Conservation (phyloP, 2,113 vertebrate genomes). For the Naja naja region DNA sequence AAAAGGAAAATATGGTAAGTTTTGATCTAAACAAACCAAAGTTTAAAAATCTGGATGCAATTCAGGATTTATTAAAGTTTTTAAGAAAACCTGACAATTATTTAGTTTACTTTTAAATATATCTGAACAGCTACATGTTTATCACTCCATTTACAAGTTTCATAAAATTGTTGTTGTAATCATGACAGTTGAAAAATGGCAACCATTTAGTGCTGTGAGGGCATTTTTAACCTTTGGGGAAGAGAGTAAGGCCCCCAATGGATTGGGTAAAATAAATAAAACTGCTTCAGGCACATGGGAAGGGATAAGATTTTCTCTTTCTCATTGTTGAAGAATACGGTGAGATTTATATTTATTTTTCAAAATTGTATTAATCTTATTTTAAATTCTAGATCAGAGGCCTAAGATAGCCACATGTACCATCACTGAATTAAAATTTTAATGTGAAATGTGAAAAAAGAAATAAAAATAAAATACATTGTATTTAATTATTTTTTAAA, state of each 20-base stretch:
- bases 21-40: slow-evolving; percentile 41
- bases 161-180: background rate
- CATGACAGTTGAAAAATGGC: background rate
- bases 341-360: background rate
- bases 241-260: background rate
- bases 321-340: background rate
- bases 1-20: slow-evolving; percentile 25
- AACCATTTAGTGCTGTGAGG: background rate
- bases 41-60: slow-evolving; percentile 6
- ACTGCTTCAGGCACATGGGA: background rate
- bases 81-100: slow-evolving; percentile 19
- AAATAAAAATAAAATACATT: background rate
- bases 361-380: background rate
- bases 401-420: background rate
- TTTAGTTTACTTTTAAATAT: background rate
- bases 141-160: background rate
- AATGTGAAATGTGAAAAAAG: background rate
- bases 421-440: background rate
- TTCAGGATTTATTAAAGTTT: background rate
- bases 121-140: background rate
- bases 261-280: background rate
- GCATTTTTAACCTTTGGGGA: background rate
- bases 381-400: background rate
- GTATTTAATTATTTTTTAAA: background rate
- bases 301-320: background rate